Evolutionary conservation across 2,888 invertebrate species (phyloP), one percentile per base, ranked within the genome.

Genomic region (Chrysolina americana): DNA sequence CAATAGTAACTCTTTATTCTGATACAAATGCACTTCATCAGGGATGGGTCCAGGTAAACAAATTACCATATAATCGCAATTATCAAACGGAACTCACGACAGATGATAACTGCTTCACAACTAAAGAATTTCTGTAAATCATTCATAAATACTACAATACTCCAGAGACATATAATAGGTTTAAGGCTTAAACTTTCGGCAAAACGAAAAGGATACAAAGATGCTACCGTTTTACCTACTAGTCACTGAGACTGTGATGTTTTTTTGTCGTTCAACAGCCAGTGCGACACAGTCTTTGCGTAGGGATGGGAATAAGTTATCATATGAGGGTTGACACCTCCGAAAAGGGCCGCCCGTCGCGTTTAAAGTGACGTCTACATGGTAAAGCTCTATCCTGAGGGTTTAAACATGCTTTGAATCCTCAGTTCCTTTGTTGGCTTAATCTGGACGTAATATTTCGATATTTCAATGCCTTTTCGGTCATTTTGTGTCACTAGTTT

Each of bases 281-380:
- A 41, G 28, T 15, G n/a, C 48, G 19, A 6, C 68, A 81, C 80
- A 77, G 59, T 81, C 78, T 80, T 68, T 81, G 65, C 72, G 47
- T 69, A 64, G 74, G 82, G 86, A 84, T 85, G 84, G 81, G 82
- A 85, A 86, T 85, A 85, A 85, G 85, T 85, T 85, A 86, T 86
- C 85, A 85, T 82, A 80, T 79, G 83, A 81, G 83, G 85, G 84
- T 84, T 85, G 86, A 86, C 86, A 87, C 86, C 85, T 85, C 81
- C 84, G 78, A 84, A 85, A 84, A 81, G 83, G 84, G 82, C 84
- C 84, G 83, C 86, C 86, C 81, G 86, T 84, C 78, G 86, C 74
- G 81, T 82, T 81, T 81, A 79, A 83, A 86, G 83, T 85, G 86
- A 87, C 86, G 82, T 84, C 83, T 81, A 86, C 86, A 86, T 82